Evolutionary conservation across 2,888 invertebrate genomes (phyloP).

Genomic region (Toxonevra muliebris): DNA sequence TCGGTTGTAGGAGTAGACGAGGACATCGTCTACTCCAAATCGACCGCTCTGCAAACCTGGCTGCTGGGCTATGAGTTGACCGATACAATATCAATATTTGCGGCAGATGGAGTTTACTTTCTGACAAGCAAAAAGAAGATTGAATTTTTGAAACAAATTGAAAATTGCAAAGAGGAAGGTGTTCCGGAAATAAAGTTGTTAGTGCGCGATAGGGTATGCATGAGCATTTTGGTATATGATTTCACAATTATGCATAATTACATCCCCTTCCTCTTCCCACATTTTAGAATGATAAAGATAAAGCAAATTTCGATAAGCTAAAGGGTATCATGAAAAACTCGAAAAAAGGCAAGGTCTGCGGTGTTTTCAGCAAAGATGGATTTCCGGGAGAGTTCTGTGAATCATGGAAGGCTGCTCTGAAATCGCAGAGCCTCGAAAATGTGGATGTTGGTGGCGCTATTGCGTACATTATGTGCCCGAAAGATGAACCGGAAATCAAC

Average conservation of each 20-base stretch:
- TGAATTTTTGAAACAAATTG: conserved; percentile 91
- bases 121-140: conserved; percentile 98
- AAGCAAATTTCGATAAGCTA: conserved; percentile 83
- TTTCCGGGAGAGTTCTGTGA: conserved; percentile 94
- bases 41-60: conserved; percentile 97
- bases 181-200: conserved; percentile 87
- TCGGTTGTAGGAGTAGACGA: conserved; percentile 94
- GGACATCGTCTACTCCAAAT: conserved; percentile 96
- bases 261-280: neutral
- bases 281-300: conserved; percentile 86
- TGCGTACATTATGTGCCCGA: conserved; percentile 90
- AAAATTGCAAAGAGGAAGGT: conserved; percentile 84
- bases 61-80: conserved; percentile 96
- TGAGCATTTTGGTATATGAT: neutral
- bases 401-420: conserved; percentile 84
- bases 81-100: conserved; percentile 93
- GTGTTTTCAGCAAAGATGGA: conserved; percentile 92
- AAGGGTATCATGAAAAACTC: conserved; percentile 85
- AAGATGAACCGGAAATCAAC: conserved; percentile 91
- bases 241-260: neutral
- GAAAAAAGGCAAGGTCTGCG: conserved; percentile 87
- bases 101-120: conserved; percentile 85
- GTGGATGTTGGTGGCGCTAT: conserved; percentile 86
- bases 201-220: conserved; percentile 86
- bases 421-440: conserved; percentile 81